phyloP scores from a whole-genome alignment of 2,113 vertebrate genomes.

The Anarhynchus alexandrinus region DNA sequence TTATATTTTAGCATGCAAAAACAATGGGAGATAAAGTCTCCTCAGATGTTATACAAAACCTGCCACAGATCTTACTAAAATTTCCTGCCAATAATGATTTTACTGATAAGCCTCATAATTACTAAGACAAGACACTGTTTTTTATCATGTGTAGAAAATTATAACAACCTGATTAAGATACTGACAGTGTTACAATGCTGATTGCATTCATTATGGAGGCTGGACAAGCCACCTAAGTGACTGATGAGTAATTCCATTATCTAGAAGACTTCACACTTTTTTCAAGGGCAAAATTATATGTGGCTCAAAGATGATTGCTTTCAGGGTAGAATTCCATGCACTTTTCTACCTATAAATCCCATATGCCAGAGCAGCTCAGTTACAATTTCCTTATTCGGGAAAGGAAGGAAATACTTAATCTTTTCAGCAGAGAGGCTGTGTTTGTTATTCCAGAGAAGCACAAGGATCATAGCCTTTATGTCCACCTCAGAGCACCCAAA shows the following conservation, averaged over 20 bases:
- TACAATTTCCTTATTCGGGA: background rate
- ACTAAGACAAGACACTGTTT: background rate
- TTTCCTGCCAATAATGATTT: slow-evolving; percentile 15
- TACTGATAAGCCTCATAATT: slow-evolving; percentile 15
- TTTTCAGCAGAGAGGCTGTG: background rate
- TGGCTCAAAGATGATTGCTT: background rate
- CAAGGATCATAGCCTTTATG: background rate
- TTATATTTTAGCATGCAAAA: slow-evolving; percentile 20
- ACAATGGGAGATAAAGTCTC: background rate
- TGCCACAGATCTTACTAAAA: background rate
- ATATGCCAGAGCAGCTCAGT: background rate
- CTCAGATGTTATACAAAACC: background rate
- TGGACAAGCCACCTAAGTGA: background rate
- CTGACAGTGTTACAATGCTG: background rate
- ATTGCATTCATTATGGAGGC: background rate
- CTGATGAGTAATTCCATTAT: background rate
- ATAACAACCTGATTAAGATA: background rate
- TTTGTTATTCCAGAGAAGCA: background rate
- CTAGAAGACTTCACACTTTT: background rate
- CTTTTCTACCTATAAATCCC: background rate
- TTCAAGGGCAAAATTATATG: background rate
- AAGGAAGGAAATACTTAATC: background rate
- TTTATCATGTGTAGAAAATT: background rate
- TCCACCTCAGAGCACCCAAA: background rate
- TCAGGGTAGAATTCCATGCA: background rate